Percentiles rank a stretch among this genome's conserved stretches.
These are phyloP conservation scores for Amphimallon solstitiale DNA, from an alignment of 2,888 invertebrate species.

Conservation along the genomic window DNA sequence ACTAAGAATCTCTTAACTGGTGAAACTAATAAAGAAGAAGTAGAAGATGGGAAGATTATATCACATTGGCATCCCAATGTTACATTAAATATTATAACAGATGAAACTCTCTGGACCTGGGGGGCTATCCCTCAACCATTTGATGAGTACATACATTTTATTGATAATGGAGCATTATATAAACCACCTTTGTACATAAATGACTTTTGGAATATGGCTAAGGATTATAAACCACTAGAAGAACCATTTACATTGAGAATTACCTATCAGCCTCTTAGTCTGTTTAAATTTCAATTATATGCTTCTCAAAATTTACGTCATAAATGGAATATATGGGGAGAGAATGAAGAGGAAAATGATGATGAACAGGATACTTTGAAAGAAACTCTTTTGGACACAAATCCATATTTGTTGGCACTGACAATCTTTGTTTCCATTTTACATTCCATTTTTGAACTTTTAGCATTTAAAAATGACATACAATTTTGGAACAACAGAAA, in stretches of 20 bases:
- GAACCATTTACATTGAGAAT: slow-evolving; percentile 79
- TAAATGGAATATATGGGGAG: slow-evolving; percentile 80
- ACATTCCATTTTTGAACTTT: slow-evolving; percentile 96
- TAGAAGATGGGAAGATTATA: slow-evolving; percentile 88
- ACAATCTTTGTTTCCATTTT: slow-evolving; percentile 93
- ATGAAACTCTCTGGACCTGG: slow-evolving; percentile 94
- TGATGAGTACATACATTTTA: slow-evolving; percentile 91
- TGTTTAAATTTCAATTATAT: slow-evolving; percentile 99
- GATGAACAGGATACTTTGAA: slow-evolving; percentile 91
- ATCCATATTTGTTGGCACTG: slow-evolving; percentile 90
- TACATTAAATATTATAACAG: slow-evolving; percentile 93
- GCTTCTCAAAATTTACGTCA: slow-evolving; percentile 95
- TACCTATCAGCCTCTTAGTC: slow-evolving; percentile 88
- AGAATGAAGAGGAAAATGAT: slow-evolving; percentile 77
- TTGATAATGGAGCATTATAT: slow-evolving; percentile 86
- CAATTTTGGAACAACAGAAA: slow-evolving; percentile 99
- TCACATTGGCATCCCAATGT: slow-evolving; percentile 99
- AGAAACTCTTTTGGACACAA: slow-evolving; percentile 95
- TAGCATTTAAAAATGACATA: slow-evolving; percentile 99
- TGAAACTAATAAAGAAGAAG: slow-evolving; percentile 79
- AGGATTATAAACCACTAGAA: slow-evolving; percentile 90
- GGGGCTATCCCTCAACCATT: slow-evolving; percentile 92
- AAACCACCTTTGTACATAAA: slow-evolving; percentile 95
- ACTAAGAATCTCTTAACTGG: slow-evolving; percentile 96
- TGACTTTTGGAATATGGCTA: slow-evolving; percentile 98